Conservation (phyloP, 2,888 invertebrate genomes). For the Allacma fusca region DNA sequence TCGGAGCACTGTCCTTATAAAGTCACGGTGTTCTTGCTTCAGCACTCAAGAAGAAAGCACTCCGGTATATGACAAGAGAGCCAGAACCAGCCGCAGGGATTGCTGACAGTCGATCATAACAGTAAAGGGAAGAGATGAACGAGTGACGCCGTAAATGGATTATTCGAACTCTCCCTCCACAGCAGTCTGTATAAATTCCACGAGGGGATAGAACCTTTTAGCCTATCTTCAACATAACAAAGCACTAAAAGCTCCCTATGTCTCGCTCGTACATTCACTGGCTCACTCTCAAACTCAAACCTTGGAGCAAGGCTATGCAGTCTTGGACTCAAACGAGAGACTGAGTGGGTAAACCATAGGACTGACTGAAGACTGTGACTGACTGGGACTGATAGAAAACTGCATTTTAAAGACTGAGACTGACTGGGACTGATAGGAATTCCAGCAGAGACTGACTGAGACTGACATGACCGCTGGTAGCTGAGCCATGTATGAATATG, state of each 20-base stretch:
- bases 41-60: background rate
- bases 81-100: slow-evolving; percentile 13
- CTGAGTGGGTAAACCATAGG: too few relatives aligned
- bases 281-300: too few relatives aligned
- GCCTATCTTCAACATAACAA: background rate
- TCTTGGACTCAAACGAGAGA: too few relatives aligned
- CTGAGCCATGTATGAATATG: too few relatives aligned
- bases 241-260: background rate
- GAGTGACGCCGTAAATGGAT: slow-evolving; percentile 27
- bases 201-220: slow-evolving; percentile 2
- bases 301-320: too few relatives aligned
- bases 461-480: too few relatives aligned
- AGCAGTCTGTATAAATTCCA: background rate
- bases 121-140: background rate
- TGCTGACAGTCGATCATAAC: slow-evolving; percentile 3
- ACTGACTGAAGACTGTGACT: too few relatives aligned
- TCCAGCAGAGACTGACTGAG: too few relatives aligned
- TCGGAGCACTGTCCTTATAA: background rate
- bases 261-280: too few relatives aligned
- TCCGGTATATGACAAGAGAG: background rate
- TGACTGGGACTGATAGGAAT: too few relatives aligned
- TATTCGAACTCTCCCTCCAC: slow-evolving; percentile 25
- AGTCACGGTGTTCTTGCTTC: background rate
- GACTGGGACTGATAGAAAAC: too few relatives aligned
- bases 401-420: too few relatives aligned